phyloP scores from a whole-genome alignment of 2,797 vertebrate species.

The Spheniscus humboldti region DNA sequence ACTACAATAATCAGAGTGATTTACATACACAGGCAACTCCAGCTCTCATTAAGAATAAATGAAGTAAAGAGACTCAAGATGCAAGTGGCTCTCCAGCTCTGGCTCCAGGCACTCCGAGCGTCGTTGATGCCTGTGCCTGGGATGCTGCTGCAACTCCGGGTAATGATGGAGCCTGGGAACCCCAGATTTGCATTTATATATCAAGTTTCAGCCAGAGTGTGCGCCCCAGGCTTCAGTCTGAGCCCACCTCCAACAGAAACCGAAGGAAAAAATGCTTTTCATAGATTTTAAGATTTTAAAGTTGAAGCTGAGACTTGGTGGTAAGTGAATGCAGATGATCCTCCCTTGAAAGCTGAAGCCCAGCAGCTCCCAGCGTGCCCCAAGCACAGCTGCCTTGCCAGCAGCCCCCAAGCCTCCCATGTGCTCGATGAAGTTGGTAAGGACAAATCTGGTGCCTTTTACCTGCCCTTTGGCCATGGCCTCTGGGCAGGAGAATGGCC shows the following conservation, averaged over 20 bases:
- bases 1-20: background rate
- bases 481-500: background rate
- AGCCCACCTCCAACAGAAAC: background rate
- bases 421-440: background rate
- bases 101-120: background rate
- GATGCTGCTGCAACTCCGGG: background rate
- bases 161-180: background rate
- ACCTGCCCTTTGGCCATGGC: background rate
- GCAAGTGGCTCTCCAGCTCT: background rate
- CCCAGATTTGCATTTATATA: background rate
- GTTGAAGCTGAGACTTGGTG: background rate
- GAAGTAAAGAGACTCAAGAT: background rate
- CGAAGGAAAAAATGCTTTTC: background rate
- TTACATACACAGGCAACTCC: background rate
- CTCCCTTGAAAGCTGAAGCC: background rate
- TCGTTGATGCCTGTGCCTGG: background rate
- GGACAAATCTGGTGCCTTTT: background rate
- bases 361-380: accelerated
- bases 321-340: background rate
- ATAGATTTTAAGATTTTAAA: background rate
- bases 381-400: background rate
- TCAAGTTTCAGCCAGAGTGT: background rate
- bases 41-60: slow-evolving; percentile 15
- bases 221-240: background rate
- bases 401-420: background rate